Conservation (phyloP, 2,888 invertebrate species). For the Nebria salina region DNA sequence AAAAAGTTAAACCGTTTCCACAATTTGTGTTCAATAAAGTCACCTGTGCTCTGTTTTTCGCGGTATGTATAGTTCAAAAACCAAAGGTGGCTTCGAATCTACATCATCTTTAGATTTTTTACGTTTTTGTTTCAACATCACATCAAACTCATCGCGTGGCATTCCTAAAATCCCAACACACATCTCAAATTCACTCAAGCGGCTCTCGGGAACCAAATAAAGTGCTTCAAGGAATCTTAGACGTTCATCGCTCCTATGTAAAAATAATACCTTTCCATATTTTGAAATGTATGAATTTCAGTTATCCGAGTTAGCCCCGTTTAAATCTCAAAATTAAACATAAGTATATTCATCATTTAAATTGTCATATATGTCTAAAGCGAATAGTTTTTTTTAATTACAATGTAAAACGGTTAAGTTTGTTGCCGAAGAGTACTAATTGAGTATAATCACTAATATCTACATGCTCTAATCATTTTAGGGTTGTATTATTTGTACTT, state of each 20-base stretch:
- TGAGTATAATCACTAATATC: too few species aligned
- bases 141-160: slow-evolving; percentile 66
- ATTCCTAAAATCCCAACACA: slow-evolving; percentile 71
- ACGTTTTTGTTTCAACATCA: slow-evolving; percentile 63
- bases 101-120: slow-evolving; percentile 52
- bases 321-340: too few species aligned
- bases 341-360: too few species aligned
- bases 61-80: slow-evolving; percentile 53
- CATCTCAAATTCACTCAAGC: slow-evolving; percentile 61
- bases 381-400: too few species aligned
- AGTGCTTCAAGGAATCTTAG: slow-evolving; percentile 66
- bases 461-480: too few species aligned
- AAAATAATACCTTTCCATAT: neutral
- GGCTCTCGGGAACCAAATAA: slow-evolving; percentile 68
- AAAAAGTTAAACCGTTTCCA: neutral
- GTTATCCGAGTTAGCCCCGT: too few species aligned
- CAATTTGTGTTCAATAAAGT: neutral
- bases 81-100: slow-evolving; percentile 49
- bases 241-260: slow-evolving; percentile 59
- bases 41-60: slow-evolving; percentile 22
- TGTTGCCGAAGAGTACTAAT: too few species aligned
- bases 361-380: too few species aligned
- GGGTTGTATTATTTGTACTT: too few species aligned
- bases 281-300: neutral
- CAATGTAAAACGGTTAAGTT: too few species aligned